phyloP scores from a whole-genome alignment of 1,140 invertebrate genomes.

The Microplitis mediator region DNA sequence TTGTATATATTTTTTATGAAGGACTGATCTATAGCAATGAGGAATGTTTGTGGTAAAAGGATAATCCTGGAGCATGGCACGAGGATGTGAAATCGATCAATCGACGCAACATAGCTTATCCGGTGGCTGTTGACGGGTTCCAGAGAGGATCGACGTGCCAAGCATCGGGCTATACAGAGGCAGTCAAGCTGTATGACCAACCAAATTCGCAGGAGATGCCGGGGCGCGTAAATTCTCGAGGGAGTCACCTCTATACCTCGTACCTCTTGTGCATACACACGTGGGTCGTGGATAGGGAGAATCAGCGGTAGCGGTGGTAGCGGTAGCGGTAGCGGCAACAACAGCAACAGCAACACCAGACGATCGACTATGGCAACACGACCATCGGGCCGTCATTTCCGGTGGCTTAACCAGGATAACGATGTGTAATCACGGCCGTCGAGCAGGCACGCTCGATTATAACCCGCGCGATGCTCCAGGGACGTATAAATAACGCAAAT shows the following conservation, averaged over 20 bases:
- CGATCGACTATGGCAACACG: background rate
- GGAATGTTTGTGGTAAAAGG: background rate
- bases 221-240: slow-evolving; percentile 16
- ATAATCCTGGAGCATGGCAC: background rate
- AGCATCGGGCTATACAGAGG: slow-evolving; percentile 1
- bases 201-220: background rate
- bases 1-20: too few relatives aligned
- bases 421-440: slow-evolving; percentile 55
- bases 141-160: slow-evolving; percentile 11
- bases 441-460: slow-evolving; percentile 48
- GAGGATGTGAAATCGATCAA: slow-evolving; percentile 13
- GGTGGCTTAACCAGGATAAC: slow-evolving; percentile 54
- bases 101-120: slow-evolving; percentile 9
- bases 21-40: too few relatives aligned
- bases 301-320: too few relatives aligned
- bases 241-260: background rate
- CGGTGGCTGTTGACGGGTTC: slow-evolving; percentile 4
- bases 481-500: slow-evolving; percentile 59
- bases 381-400: slow-evolving; percentile 47
- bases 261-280: background rate
- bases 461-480: slow-evolving; percentile 48
- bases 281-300: background rate
- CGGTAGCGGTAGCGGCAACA: too few relatives aligned
- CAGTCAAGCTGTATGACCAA: background rate
- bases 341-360: background rate